Percentiles rank a stretch among this genome's conserved stretches.
phyloP scores from a whole-genome alignment of 2,888 invertebrate genomes.

The Cylindroiulus punctatus region DNA sequence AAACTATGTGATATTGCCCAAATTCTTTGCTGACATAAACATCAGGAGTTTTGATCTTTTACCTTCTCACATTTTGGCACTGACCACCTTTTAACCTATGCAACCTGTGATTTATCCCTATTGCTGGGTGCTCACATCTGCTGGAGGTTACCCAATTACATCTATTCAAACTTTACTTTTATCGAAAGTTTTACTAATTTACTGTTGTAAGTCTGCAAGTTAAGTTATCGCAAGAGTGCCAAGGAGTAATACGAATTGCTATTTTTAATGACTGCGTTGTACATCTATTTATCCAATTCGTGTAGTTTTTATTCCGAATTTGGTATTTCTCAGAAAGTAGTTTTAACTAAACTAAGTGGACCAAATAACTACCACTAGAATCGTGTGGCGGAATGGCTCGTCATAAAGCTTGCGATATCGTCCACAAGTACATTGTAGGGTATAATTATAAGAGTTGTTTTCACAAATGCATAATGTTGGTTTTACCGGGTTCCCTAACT shows the following conservation, averaged over 20 bases:
- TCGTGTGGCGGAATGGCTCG: not conserved
- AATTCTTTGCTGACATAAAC: not conserved
- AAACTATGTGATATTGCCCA: not conserved
- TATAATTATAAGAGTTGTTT: slow-evolving; percentile 10
- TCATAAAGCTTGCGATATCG: not conserved
- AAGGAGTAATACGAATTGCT: slow-evolving; percentile 38
- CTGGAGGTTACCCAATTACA: not conserved
- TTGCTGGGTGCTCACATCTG: not conserved
- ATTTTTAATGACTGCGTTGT: slow-evolving; percentile 25
- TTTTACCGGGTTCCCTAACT: slow-evolving; percentile 20
- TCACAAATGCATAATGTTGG: slow-evolving; percentile 38
- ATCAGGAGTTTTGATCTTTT: slow-evolving; percentile 21
- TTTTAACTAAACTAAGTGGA: slow-evolving; percentile 20
- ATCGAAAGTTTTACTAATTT: not conserved
- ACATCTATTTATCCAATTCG: slow-evolving; percentile 22
- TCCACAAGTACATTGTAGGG: slow-evolving; percentile 14
- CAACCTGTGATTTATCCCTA: not conserved
- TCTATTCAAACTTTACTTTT: not conserved
- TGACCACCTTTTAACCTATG: slow-evolving; percentile 4
- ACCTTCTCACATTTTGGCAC: not conserved
- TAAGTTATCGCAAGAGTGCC: not conserved
- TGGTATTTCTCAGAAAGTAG: not conserved
- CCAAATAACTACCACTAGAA: slow-evolving; percentile 7
- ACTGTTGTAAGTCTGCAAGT: not conserved
- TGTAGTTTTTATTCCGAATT: slow-evolving; percentile 20